Conservation (phyloP, 2,797 vertebrate genomes). For the Schizothorax lantsangensis region DNA sequence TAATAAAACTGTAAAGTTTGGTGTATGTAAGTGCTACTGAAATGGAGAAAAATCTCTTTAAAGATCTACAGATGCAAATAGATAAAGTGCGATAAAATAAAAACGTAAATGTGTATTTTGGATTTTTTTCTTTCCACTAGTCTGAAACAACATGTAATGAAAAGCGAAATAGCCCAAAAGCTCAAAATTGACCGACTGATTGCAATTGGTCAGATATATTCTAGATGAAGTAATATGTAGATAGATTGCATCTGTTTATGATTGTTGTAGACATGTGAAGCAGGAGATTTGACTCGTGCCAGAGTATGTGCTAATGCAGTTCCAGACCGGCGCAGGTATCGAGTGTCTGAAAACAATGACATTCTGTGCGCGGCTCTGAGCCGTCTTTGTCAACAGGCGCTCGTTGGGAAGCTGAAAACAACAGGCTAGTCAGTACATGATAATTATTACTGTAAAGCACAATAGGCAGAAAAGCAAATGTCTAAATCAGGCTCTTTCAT, state of each 20-base stretch:
- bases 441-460: neutral
- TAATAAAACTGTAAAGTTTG: neutral
- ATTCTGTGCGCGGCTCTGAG: constrained; percentile 70
- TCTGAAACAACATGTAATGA: neutral
- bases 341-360: constrained; percentile 79
- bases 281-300: constrained; percentile 25
- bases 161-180: neutral
- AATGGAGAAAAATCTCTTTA: neutral
- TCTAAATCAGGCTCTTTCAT: neutral
- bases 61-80: neutral
- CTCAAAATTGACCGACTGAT: neutral
- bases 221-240: neutral
- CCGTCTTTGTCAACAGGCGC: constrained; percentile 67
- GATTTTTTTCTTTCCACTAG: neutral
- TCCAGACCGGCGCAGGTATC: constrained; percentile 73
- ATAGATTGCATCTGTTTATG: constrained; percentile 46
- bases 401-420: constrained; percentile 33
- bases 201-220: neutral
- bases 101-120: neutral
- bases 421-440: constrained; percentile 32
- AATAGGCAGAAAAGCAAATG: too few species aligned
- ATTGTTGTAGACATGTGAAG: neutral
- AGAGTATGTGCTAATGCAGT: constrained; percentile 42
- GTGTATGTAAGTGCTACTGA: neutral
- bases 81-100: neutral